These are phyloP conservation scores for Sylvietta virens DNA, from an alignment of 2,113 vertebrate species.

Conservation along the genomic window DNA sequence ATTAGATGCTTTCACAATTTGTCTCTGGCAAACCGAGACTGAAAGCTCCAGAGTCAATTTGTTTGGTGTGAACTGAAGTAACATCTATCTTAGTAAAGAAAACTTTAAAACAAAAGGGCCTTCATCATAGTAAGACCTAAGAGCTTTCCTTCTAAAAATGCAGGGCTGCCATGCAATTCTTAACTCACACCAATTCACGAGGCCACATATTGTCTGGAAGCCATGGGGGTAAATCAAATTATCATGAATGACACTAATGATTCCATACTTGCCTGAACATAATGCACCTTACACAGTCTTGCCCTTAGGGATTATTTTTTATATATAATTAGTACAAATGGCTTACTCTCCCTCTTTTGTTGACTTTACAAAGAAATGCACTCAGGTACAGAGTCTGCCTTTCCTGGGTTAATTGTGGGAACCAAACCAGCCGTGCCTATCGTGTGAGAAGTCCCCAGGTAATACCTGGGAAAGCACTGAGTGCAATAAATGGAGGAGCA, in stretches of 20 bases:
- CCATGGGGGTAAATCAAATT: slow-evolving; percentile 43
- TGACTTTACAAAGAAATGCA: slow-evolving; percentile 29
- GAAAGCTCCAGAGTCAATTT: slow-evolving; percentile 32
- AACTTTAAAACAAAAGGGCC: not conserved
- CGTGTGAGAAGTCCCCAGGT: not conserved
- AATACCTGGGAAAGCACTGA: not conserved
- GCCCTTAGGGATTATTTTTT: slow-evolving; percentile 2
- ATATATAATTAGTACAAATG: slow-evolving; percentile 20
- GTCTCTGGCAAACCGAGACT: slow-evolving; percentile 30
- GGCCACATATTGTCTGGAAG: slow-evolving; percentile 42
- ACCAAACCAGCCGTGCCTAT: not conserved
- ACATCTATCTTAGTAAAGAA: slow-evolving; percentile 17
- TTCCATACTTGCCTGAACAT: slow-evolving; percentile 27
- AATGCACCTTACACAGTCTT: not conserved
- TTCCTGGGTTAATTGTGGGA: slow-evolving; percentile 25
- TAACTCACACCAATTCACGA: not conserved
- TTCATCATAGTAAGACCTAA: not conserved
- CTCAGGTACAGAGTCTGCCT: slow-evolving; percentile 35
- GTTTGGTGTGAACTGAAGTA: slow-evolving; percentile 44
- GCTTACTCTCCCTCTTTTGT: slow-evolving; percentile 9
- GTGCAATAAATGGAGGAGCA: not conserved
- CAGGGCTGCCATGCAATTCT: not conserved
- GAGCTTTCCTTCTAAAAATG: not conserved
- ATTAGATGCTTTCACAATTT: slow-evolving; percentile 54
- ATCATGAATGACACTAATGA: slow-evolving; percentile 42